Conservation (phyloP, 2,797 vertebrate genomes). For the Falco biarmicus region DNA sequence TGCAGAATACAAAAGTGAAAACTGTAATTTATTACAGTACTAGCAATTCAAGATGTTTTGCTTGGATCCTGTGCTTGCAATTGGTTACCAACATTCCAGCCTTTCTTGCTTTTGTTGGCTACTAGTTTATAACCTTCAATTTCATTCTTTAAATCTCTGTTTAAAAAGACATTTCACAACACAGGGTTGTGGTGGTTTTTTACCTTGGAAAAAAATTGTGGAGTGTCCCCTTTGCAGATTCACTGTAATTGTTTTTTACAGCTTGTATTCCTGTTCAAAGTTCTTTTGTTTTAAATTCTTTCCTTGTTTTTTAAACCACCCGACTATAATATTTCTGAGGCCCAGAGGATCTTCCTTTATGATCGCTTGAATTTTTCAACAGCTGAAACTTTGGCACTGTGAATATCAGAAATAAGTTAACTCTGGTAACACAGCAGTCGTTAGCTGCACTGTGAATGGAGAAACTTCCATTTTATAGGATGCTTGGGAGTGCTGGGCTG, state of each 20-base stretch:
- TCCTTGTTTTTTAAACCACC: not conserved
- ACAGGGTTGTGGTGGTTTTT: not conserved
- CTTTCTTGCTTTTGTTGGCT: slow-evolving; percentile 82
- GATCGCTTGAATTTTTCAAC: slow-evolving; percentile 35
- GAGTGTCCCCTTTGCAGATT: slow-evolving; percentile 30
- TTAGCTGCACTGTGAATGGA: slow-evolving; percentile 14
- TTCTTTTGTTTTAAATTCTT: slow-evolving; percentile 18
- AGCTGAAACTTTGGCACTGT: slow-evolving; percentile 1
- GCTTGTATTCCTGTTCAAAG: not conserved
- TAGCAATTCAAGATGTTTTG: slow-evolving; percentile 83
- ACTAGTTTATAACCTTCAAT: slow-evolving; percentile 77
- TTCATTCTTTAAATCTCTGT: slow-evolving; percentile 80
- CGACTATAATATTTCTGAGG: slow-evolving; percentile 19
- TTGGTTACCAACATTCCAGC: slow-evolving; percentile 80
- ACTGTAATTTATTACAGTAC: slow-evolving; percentile 81
- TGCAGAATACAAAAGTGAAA: slow-evolving; percentile 80
- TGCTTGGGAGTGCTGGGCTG: not conserved
- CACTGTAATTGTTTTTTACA: not conserved
- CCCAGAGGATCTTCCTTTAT: slow-evolving; percentile 23
- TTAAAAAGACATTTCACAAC: slow-evolving; percentile 79
- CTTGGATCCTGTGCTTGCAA: slow-evolving; percentile 74
- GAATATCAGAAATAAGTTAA: slow-evolving; percentile 29
- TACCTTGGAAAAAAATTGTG: slow-evolving; percentile 67
- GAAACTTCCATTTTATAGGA: slow-evolving; percentile 34
- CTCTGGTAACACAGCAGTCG: slow-evolving; percentile 12